Base-by-base conservation (phyloP, 1,140 invertebrate genomes). In the Drosophila sulfurigaster region DNA sequence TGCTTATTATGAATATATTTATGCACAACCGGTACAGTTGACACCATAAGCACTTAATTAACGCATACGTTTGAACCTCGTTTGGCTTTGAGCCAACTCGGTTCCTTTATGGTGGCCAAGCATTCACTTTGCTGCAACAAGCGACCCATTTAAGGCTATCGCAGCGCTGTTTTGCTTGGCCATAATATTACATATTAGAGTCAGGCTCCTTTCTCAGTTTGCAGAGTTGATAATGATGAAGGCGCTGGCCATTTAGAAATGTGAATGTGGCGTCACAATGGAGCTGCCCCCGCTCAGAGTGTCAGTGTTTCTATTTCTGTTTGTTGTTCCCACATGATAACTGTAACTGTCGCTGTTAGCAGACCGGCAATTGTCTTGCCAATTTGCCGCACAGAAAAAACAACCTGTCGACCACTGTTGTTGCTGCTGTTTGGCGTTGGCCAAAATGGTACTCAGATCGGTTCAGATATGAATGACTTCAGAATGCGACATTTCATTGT, bases 31-130 rank as follows among this genome's bases (percentile, higher is more conserved):
- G 75, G 77, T 88, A 80, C 56, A 69, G 59, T 77, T 72, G 78
- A 86, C 82, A 75, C 78, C 75, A 81, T 83, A 87, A 88, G 72
- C 83, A 78, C 83, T 83, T 88, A 88, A 88, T 89, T 88, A 88
- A 79, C 85, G 60, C 68, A n/a, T 43, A 45, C 43, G 56, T 64
- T 51, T 25, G 8, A 15, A 6, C 8, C 6, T 52, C 20, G 16
- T 41, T 72, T 70, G 52, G 4, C 11, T 43, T 35, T 35, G 1
- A 16, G 62, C 66, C 70, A 79, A 74, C 60, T 60, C 52, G 79
- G 38, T 67, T 79, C 79, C 75, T 75, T 82, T 74, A 56, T 74
- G 71, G 65, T 10, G 35, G 35, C 65, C 51, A 58, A 56, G 60
- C 81, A 80, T 85, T 88, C 65, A 80, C 82, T 81, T 82, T 75